phyloP scores from a whole-genome alignment of 1,140 invertebrate species.

The Listronotus bonariensis region DNA sequence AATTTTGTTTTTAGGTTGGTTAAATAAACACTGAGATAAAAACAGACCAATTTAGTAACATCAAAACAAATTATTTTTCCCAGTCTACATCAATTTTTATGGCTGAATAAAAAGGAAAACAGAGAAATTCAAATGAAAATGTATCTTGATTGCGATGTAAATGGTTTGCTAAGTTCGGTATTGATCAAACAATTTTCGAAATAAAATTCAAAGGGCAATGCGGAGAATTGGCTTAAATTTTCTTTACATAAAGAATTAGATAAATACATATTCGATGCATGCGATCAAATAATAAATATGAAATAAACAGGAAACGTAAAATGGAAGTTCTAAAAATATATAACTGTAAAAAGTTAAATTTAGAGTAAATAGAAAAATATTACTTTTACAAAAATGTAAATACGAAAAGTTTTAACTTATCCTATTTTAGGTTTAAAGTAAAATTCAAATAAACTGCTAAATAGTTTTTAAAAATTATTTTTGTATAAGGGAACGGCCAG shows the following conservation, averaged over 20 bases:
- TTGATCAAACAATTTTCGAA: constrained; percentile 26
- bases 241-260: constrained; percentile 5
- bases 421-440: too few relatives aligned
- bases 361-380: too few relatives aligned
- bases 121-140: constrained; percentile 30
- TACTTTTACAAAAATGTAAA: too few relatives aligned
- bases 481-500: too few relatives aligned
- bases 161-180: constrained; percentile 25
- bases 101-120: constrained; percentile 25
- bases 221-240: constrained; percentile 16
- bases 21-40: not conserved
- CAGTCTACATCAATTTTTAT: constrained; percentile 21
- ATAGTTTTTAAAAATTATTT: too few relatives aligned
- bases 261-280: constrained; percentile 7
- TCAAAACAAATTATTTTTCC: constrained; percentile 13
- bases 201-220: constrained; percentile 13
- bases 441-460: too few relatives aligned
- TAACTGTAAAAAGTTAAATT: too few relatives aligned
- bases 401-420: too few relatives aligned
- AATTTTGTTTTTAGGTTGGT: not conserved
- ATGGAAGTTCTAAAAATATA: too few relatives aligned
- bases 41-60: not conserved
- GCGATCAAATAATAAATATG: constrained; percentile 1
- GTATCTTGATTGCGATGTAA: constrained; percentile 33
- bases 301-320: too few relatives aligned